Percentiles rank a stretch among this genome's conserved stretches.
phyloP scores from a whole-genome alignment of 2,888 invertebrate species.

The Cryptophagus acutangulus region DNA sequence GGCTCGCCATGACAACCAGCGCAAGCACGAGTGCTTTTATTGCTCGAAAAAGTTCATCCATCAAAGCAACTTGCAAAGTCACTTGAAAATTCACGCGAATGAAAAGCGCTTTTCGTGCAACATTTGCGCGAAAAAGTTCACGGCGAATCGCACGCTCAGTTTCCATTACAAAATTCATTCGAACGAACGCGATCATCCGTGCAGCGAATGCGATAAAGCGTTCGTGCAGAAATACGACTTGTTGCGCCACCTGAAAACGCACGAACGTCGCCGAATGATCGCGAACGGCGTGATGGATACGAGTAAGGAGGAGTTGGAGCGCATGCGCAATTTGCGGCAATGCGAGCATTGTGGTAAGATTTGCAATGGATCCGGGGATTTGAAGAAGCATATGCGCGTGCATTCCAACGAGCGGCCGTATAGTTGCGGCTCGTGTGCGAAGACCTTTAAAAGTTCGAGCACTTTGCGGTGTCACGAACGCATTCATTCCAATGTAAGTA shows the following conservation, averaged over 20 bases:
- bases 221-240: conserved; percentile 28
- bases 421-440: conserved; percentile 23
- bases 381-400: conserved; percentile 24
- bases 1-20: conserved; percentile 21
- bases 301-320: conserved; percentile 20
- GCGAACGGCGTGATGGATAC: conserved; percentile 22
- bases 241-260: conserved; percentile 23
- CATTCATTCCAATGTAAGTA: conserved; percentile 24
- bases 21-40: conserved; percentile 24
- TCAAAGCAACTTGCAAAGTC: conserved; percentile 27
- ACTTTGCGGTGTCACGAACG: conserved; percentile 25
- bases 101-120: conserved; percentile 24
- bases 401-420: conserved; percentile 26
- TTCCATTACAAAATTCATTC: conserved; percentile 28
- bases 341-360: conserved; percentile 29
- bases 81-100: conserved; percentile 24
- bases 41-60: conserved; percentile 29
- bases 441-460: conserved; percentile 26
- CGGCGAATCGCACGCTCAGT: conserved; percentile 23
- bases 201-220: conserved; percentile 28
- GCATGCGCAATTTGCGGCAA: conserved; percentile 22
- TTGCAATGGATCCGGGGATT: conserved; percentile 22
- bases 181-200: conserved; percentile 28
- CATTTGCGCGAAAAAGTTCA: conserved; percentile 27
- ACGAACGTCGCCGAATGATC: conserved; percentile 24